Base-by-base conservation (phyloP, 2,888 invertebrate genomes). In the Dusona sp. region DNA sequence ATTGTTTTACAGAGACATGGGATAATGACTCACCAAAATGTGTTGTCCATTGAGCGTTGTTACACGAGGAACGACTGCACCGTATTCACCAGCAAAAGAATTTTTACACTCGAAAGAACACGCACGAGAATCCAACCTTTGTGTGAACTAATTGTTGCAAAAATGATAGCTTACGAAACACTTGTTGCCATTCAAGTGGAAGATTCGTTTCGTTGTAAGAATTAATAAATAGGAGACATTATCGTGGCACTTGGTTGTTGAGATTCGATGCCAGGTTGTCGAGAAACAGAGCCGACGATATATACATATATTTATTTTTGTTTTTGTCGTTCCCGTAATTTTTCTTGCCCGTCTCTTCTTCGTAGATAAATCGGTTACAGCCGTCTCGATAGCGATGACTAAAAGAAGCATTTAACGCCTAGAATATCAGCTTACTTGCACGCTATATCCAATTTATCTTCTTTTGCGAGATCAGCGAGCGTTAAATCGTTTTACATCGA, bases 21-120 rank as follows among this genome's bases (percentile, higher is more conserved):
- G 42, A 70, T 25, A 77, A 73, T 87, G 87, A 87, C 87, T 87
- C 87, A 87, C 87, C 87, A 84, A 87, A 87, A 87, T 84, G 84
- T 74, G 84, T 87, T 82, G 87, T 87, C 87, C 87, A 75, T 74
- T 84, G 65, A 54, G 54, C 79, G 84, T 79, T 67, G 84, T 78
- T 77, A 75, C 36, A 57, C 79, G 84, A 84, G 84, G 84, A 77
- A 82, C 84, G 64, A 74, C 79, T 57, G 78, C 70, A 77, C 75
- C 82, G 87, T 82, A 75, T 79, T 82, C 79, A 81, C 82, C 84
- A 79, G 74, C 48, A 13, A 74, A 68, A 38, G 45, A 38, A 42
- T 22, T 13, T 38, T 25, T 22, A 45, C 61, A 70, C 74, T 51
- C 73, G 67, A 48, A 48, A 64, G 57, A 79, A 65, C 57, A 70